A percentile compares a stretch with the other conserved stretches of the same genome.
These are phyloP conservation scores for Drosophila kambysellisi DNA, from an alignment of 2,888 invertebrate genomes.

Conservation along the genomic window DNA sequence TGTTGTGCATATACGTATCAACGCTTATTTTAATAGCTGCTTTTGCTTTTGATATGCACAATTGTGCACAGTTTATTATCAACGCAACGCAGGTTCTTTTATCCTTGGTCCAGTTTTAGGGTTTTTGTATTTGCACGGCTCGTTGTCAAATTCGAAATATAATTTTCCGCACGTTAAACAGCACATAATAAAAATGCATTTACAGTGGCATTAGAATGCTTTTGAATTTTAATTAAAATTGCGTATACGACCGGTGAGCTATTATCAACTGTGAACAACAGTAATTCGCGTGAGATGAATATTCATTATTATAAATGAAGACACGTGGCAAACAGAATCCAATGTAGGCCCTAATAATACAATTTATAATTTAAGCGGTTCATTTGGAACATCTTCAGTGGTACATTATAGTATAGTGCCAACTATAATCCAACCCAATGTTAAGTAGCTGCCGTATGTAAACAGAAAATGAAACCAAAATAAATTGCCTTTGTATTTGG, in stretches of 20 bases:
- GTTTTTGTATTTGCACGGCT: conserved; percentile 34
- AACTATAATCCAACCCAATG: neutral
- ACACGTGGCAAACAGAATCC: conserved; percentile 1
- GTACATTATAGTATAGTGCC: neutral
- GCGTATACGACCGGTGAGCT: conserved; percentile 42
- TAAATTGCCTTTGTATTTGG: conserved; percentile 8
- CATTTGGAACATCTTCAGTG: neutral
- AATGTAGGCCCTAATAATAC: neutral
- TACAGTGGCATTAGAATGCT: conserved; percentile 20
- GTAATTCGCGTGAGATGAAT: conserved; percentile 18
- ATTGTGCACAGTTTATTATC: conserved; percentile 74
- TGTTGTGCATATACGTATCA: conserved; percentile 44
- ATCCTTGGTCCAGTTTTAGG: conserved; percentile 47
- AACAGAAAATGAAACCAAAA: neutral
- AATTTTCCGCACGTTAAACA: conserved; percentile 57
- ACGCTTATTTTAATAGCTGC: conserved; percentile 72
- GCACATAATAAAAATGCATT: conserved; percentile 32
- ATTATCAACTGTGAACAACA: conserved; percentile 19
- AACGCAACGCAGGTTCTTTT: conserved; percentile 50
- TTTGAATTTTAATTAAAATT: conserved; percentile 60
- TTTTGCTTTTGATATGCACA: conserved; percentile 72
- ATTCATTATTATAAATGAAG: conserved; percentile 20
- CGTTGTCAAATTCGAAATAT: conserved; percentile 65
- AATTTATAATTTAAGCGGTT: neutral
- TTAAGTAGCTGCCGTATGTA: neutral